phyloP scores from a whole-genome alignment of 2,113 vertebrate genomes.

The Erpornis zantholeuca region DNA sequence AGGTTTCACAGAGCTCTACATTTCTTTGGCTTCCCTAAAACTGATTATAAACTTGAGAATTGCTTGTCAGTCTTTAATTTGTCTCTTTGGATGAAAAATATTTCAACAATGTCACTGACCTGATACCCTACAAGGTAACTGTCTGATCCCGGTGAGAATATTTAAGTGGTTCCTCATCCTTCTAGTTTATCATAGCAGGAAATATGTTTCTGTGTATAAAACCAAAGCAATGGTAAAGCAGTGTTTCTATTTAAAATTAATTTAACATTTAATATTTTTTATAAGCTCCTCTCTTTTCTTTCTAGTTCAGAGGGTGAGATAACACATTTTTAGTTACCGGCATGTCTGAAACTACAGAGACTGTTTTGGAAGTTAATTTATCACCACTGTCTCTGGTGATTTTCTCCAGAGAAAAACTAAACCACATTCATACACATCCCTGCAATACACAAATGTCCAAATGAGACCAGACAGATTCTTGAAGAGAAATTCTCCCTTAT shows the following conservation, averaged over 20 bases:
- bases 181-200: background rate
- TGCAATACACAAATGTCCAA: background rate
- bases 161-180: background rate
- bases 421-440: background rate
- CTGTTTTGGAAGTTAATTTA: fast-evolving
- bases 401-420: background rate
- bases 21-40: background rate
- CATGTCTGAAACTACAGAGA: background rate
- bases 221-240: background rate
- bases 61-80: background rate
- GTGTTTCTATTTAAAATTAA: background rate
- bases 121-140: background rate
- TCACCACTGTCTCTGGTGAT: background rate
- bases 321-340: background rate
- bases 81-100: background rate
- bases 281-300: background rate
- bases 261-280: background rate
- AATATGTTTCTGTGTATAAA: background rate
- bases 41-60: background rate
- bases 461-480: background rate
- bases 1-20: background rate
- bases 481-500: background rate
- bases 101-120: background rate
- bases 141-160: background rate
- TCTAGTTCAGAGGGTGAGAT: background rate